Evolutionary conservation across 2,888 invertebrate species (phyloP), one percentile per base, ranked within the genome.

Genomic region (Frankliniella intonsa): DNA sequence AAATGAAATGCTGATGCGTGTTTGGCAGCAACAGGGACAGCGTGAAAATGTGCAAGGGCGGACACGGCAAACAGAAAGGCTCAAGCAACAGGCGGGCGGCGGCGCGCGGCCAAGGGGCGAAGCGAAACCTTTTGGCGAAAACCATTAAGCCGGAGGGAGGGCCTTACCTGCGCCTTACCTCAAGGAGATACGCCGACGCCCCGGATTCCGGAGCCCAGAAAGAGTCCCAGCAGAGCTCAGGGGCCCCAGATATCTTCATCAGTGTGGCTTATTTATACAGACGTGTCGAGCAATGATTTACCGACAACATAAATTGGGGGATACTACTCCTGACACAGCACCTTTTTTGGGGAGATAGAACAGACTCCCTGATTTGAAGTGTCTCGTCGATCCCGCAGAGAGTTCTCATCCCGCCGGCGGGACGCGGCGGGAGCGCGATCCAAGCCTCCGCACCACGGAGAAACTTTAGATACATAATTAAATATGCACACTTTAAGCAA

Each of bases 181-280:
- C 38, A 38, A 38, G 38, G 38, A 38, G 38, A 38, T 38, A 38
- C 38, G 38, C 38, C 38, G 38, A 38, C 38, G 38, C 38, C 38
- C 38, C 38, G 38, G 38, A 38, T 38, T 38, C 38, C 55, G 55
- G 55, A 17, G 5, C 55, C 55, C 55, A 17, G 62, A 7, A 38
- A 38, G 62, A 0, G 14, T 17, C 62, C 14, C 69, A 12, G 7
- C 69, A 10, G 25, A 22, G 69, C 10, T 9, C 69, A 25, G 69
- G 12, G 69, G 69, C 69, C 69, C 69, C 69, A 76, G 69, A 76
- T 76, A 76, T 76, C 69, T 76, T 76, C 69, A 76, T 76, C 69
- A 76, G 69, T 22, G 69, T 25, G 69, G 25, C 69, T 76, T 76
- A 76, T 76, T 76, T 76, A 76, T 76, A 76, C 69, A 76, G 69